Conservation (phyloP, 2,888 invertebrate species). For the Hipparchia semele region DNA sequence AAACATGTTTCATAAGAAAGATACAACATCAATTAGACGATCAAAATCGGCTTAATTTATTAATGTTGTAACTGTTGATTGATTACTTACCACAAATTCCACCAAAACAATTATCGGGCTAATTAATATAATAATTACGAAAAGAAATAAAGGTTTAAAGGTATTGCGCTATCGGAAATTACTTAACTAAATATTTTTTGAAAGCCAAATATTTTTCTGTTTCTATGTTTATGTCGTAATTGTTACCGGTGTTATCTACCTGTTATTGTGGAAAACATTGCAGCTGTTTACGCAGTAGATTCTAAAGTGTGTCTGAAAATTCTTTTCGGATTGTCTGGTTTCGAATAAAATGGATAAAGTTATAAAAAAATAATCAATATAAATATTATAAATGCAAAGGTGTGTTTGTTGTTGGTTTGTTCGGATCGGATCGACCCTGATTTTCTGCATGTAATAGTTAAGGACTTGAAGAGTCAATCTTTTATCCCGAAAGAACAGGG, state of each 20-base stretch:
- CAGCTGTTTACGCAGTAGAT: background rate
- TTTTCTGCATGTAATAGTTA: too few relatives aligned
- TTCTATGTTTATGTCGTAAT: background rate
- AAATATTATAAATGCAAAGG: too few relatives aligned
- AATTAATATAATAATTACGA: constrained; percentile 14
- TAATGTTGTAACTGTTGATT: constrained; percentile 20
- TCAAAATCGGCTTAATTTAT: constrained; percentile 29
- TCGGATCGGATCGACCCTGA: too few relatives aligned
- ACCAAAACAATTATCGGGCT: constrained; percentile 24
- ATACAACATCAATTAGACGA: constrained; percentile 22
- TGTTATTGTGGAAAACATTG: background rate
- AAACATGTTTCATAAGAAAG: constrained; percentile 21
- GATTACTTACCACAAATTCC: constrained; percentile 21
- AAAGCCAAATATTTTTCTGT: background rate
- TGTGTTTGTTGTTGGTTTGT: too few relatives aligned
- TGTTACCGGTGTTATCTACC: background rate
- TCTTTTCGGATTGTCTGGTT: background rate
- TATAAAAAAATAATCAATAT: background rate
- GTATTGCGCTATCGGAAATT: background rate
- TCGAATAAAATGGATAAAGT: background rate
- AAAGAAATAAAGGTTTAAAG: constrained; percentile 9
- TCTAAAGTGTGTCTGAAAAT: background rate
- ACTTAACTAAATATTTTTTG: background rate
- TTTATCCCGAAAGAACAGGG: too few relatives aligned
- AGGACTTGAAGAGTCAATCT: too few relatives aligned